Percentiles rank a stretch among this genome's conserved stretches.
Conservation (phyloP, 2,797 vertebrate species). For the Peromyscus nudipes region DNA sequence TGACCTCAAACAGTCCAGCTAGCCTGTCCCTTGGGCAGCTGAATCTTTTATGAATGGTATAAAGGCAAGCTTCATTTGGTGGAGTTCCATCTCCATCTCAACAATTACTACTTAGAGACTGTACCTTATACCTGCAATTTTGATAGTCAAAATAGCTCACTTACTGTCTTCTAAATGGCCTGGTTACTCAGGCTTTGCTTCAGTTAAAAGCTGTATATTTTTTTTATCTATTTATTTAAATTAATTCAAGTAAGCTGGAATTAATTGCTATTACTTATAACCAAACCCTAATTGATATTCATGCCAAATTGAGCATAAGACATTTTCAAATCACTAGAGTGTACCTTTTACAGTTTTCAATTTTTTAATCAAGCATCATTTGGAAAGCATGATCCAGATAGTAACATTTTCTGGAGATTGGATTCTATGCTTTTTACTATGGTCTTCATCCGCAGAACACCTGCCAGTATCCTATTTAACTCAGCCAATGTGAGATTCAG, state of each 20-base stretch:
- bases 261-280: conserved; percentile 60
- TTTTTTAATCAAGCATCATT: conserved; percentile 29
- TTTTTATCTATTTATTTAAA: conserved; percentile 48
- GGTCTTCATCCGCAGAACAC: background rate
- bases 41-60: background rate
- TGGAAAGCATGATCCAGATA: background rate
- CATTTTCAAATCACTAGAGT: background rate
- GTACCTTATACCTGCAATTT: background rate
- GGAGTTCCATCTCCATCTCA: background rate
- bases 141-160: background rate
- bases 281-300: conserved; percentile 35
- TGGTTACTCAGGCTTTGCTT: background rate
- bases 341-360: background rate
- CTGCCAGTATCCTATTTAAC: background rate
- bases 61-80: background rate
- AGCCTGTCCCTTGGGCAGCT: background rate
- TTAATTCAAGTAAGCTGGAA: conserved; percentile 24
- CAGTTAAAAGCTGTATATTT: conserved; percentile 13
- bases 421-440: background rate
- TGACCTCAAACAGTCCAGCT: background rate
- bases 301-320: background rate
- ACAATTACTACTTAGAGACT: conserved; percentile 6
- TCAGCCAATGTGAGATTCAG: conserved; percentile 19
- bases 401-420: background rate
- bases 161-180: background rate